A percentile compares a stretch with the other conserved stretches of the same genome.
These are phyloP conservation scores for Amiota communis DNA, from an alignment of 2,888 invertebrate genomes.

Conservation along the genomic window DNA sequence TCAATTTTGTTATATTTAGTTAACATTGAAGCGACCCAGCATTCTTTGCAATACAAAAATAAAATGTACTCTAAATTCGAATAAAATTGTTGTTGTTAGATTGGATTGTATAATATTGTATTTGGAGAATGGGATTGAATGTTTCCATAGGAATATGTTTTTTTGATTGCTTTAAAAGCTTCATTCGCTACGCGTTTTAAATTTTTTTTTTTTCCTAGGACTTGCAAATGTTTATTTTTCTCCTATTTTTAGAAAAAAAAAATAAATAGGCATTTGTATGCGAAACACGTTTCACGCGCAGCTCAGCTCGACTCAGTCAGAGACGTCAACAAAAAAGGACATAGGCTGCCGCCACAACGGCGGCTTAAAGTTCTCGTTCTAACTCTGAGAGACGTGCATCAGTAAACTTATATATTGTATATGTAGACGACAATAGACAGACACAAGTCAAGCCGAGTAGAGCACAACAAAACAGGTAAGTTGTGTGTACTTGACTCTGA, in stretches of 20 bases:
- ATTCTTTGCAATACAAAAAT: too few species aligned
- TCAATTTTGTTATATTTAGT: constrained; percentile 5
- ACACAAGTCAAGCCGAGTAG: too few species aligned
- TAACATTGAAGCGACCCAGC: background rate
- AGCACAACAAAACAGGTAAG: constrained; percentile 47
- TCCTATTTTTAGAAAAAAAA: background rate
- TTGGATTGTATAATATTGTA: too few species aligned
- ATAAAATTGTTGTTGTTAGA: too few species aligned
- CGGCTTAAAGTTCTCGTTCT: too few species aligned
- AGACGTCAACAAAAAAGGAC: constrained; percentile 1
- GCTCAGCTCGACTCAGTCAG: constrained; percentile 1
- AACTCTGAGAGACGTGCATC: too few species aligned
- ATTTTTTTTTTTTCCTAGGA: constrained; percentile 26
- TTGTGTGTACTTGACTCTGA: background rate
- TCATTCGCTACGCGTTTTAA: background rate
- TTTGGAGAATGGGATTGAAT: background rate
- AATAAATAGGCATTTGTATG: background rate
- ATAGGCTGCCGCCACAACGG: background rate
- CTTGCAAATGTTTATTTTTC: background rate
- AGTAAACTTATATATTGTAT: too few species aligned
- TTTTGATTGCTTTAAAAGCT: constrained; percentile 60
- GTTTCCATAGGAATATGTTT: constrained; percentile 10
- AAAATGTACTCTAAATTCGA: too few species aligned
- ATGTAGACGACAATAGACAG: too few species aligned
- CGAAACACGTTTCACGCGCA: background rate